phyloP scores from a whole-genome alignment of 2,797 vertebrate species.

The Morus bassanus region DNA sequence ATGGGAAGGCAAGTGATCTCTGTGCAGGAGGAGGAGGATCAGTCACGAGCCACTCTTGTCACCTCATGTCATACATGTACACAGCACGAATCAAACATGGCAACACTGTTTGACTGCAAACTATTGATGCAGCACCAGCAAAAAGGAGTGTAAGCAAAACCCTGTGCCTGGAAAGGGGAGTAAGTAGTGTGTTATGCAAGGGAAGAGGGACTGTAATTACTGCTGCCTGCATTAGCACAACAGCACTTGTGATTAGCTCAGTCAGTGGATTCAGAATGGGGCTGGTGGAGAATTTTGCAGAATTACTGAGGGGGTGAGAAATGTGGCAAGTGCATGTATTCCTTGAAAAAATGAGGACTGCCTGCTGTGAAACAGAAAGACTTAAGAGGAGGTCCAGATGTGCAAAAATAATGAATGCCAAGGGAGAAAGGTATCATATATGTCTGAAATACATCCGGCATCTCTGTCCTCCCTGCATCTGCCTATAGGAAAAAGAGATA shows the following conservation, averaged over 20 bases:
- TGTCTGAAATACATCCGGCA: too few species aligned
- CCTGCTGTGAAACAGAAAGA: background rate
- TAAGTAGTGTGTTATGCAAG: too few species aligned
- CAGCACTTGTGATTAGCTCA: background rate
- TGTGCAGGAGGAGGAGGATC: fast-evolving
- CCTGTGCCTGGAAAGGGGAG: background rate
- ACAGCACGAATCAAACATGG: background rate
- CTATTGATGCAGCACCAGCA: background rate
- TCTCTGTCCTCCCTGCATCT: background rate
- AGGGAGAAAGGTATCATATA: background rate
- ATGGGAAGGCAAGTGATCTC: background rate
- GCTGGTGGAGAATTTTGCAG: background rate
- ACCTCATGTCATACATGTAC: fast-evolving
- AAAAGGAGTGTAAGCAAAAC: background rate
- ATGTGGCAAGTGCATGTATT: background rate
- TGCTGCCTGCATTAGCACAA: background rate
- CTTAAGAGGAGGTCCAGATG: background rate
- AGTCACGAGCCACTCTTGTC: background rate
- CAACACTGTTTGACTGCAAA: background rate
- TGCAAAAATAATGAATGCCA: background rate
- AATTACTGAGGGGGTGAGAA: background rate
- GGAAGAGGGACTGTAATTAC: background rate
- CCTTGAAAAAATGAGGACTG: background rate
- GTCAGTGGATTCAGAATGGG: too few species aligned
- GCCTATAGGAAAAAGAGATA: background rate